Conservation (phyloP, 2,888 invertebrate genomes). For the Sericinus montela region DNA sequence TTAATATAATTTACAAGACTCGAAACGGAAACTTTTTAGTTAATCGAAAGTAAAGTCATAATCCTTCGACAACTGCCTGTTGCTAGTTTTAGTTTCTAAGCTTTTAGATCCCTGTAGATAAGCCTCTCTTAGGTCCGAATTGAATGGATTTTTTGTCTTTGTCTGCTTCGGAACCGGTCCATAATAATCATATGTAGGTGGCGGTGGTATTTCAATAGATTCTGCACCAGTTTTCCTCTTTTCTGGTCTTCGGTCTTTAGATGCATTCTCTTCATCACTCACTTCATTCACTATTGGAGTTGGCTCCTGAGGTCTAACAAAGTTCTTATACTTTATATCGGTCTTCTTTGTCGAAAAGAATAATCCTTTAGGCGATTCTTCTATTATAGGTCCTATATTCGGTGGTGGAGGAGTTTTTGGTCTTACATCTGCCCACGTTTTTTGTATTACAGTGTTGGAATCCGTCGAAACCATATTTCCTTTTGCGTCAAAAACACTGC, state of each 20-base stretch:
- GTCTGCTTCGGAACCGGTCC: constrained; percentile 64
- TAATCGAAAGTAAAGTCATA: constrained; percentile 68
- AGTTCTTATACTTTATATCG: constrained; percentile 58
- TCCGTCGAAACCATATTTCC: constrained; percentile 40
- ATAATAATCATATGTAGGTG: constrained; percentile 82
- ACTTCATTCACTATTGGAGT: constrained; percentile 58
- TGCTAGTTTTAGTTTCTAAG: constrained; percentile 53
- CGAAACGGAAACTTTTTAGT: constrained; percentile 2
- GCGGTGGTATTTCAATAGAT: constrained; percentile 80
- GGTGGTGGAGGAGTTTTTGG: constrained; percentile 49
- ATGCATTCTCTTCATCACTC: constrained; percentile 36
- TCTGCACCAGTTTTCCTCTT: constrained; percentile 32
- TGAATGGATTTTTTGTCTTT: constrained; percentile 53
- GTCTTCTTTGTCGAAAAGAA: constrained; percentile 54
- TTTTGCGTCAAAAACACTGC: constrained; percentile 46
- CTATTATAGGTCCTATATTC: constrained; percentile 33
- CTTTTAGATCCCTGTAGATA: constrained; percentile 66
- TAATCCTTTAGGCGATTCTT: constrained; percentile 45
- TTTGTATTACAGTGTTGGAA: constrained; percentile 16
- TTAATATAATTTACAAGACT: no score
- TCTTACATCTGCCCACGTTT: constrained; percentile 63
- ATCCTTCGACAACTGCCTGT: constrained; percentile 48
- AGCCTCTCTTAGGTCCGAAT: constrained; percentile 62
- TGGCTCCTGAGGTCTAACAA: constrained; percentile 49
- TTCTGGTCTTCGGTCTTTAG: constrained; percentile 22